Conservation (phyloP, 2,888 invertebrate genomes). For the Leuctra nigra region DNA sequence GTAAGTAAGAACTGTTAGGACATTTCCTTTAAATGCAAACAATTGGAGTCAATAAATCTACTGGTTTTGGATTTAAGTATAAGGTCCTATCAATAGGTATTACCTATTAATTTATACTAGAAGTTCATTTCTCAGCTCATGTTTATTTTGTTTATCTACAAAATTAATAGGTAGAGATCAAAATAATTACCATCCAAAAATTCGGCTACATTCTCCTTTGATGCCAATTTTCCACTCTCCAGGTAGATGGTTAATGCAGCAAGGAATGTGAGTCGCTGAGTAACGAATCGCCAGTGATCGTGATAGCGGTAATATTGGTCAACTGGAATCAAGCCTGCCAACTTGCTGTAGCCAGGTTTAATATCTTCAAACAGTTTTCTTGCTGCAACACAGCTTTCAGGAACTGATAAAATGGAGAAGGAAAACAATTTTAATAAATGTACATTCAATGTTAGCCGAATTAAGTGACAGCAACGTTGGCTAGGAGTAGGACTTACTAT, state of each 20-base stretch:
- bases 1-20: too few relatives aligned
- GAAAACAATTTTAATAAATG: not conserved
- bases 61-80: too few relatives aligned
- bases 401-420: conserved; percentile 42
- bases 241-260: conserved; percentile 73
- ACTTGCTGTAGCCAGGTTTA: conserved; percentile 52
- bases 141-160: not conserved
- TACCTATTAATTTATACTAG: too few relatives aligned
- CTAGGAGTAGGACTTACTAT: conserved; percentile 63
- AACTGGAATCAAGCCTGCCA: conserved; percentile 60
- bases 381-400: conserved; percentile 55
- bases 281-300: conserved; percentile 81
- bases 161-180: not conserved
- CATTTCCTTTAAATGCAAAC: too few relatives aligned
- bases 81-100: too few relatives aligned
- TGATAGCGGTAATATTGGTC: conserved; percentile 82
- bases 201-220: conserved; percentile 66
- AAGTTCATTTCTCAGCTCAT: not conserved
- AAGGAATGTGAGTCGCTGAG: conserved; percentile 72
- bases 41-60: too few relatives aligned
- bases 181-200: conserved; percentile 72
- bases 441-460: not conserved
- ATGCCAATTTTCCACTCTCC: conserved; percentile 66
- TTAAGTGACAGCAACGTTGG: too few relatives aligned
- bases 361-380: conserved; percentile 60